Evolutionary conservation across 2,113 vertebrate genomes (phyloP).

Genomic region (Todiramphus saurophagus): DNA sequence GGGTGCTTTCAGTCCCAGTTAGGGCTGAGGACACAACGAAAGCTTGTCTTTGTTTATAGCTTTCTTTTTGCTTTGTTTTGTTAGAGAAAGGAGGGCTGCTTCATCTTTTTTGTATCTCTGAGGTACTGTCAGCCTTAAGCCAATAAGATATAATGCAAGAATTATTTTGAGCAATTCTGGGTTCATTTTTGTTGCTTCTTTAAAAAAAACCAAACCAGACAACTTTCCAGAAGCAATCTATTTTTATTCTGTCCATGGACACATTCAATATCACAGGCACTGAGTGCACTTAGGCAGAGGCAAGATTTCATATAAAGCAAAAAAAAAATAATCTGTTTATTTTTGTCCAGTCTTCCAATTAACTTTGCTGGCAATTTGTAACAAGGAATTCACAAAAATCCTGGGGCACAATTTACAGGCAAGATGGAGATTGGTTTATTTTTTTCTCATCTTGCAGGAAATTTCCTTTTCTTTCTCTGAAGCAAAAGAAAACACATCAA

Average conservation of each 20-base stretch:
- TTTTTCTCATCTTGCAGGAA: not conserved
- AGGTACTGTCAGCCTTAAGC: constrained; percentile 9
- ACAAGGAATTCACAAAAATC: not conserved
- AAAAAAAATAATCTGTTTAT: not conserved
- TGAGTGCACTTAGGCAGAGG: constrained; percentile 44
- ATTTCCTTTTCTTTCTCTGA: constrained; percentile 33
- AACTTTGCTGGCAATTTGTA: constrained; percentile 31
- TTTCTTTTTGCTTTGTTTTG: not conserved
- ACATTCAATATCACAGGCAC: not conserved
- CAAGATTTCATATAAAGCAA: not conserved
- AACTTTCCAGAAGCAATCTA: not conserved
- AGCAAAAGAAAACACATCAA: constrained; percentile 29
- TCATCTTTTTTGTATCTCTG: not conserved
- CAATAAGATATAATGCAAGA: not conserved
- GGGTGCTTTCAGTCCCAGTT: not conserved
- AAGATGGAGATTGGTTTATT: not conserved
- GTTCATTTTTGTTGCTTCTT: not conserved
- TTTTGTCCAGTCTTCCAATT: constrained; percentile 31
- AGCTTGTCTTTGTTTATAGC: not conserved
- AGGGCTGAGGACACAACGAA: not conserved
- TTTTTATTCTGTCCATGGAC: constrained; percentile 27
- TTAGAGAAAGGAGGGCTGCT: not conserved
- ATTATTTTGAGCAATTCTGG: not conserved
- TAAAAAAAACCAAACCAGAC: not conserved
- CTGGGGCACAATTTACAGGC: constrained; percentile 15